Evolutionary conservation across 2,113 vertebrate species (phyloP).

Genomic region (Strix uralensis): DNA sequence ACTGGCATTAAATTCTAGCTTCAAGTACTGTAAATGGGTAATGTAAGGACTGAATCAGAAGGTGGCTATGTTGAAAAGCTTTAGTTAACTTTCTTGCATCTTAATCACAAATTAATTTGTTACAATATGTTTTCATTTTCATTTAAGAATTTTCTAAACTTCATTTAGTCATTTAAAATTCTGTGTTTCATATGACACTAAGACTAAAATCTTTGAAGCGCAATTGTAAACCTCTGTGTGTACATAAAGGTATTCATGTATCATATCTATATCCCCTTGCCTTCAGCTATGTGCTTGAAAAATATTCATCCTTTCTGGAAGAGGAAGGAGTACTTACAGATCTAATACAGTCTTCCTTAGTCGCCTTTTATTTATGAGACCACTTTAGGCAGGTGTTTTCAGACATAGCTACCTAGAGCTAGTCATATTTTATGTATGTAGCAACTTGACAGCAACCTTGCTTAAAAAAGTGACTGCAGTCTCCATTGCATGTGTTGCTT

Average conservation of each 20-base stretch:
- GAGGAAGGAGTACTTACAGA: not conserved
- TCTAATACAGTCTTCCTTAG: not conserved
- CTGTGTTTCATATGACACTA: not conserved
- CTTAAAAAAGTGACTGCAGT: not conserved
- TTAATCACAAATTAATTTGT: not conserved
- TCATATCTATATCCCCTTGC: not conserved
- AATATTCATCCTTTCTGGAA: not conserved
- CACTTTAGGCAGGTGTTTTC: conserved; percentile 1
- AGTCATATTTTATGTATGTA: not conserved
- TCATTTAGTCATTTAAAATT: not conserved
- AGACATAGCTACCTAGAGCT: not conserved
- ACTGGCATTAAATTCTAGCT: not conserved
- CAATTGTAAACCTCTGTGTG: not conserved
- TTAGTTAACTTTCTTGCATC: not conserved
- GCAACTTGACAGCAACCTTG: not conserved
- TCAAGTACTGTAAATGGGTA: not conserved
- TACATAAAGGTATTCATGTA: not conserved
- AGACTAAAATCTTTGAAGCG: not conserved
- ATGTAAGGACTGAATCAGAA: not conserved
- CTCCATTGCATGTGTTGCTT: not conserved
- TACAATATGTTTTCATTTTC: not conserved
- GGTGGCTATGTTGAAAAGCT: not conserved
- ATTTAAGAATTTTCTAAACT: not conserved
- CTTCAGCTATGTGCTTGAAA: not conserved
- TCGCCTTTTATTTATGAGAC: not conserved